Evolutionary conservation across 2,888 invertebrate species (phyloP).

Genomic region (Amblyjoppa proteus): DNA sequence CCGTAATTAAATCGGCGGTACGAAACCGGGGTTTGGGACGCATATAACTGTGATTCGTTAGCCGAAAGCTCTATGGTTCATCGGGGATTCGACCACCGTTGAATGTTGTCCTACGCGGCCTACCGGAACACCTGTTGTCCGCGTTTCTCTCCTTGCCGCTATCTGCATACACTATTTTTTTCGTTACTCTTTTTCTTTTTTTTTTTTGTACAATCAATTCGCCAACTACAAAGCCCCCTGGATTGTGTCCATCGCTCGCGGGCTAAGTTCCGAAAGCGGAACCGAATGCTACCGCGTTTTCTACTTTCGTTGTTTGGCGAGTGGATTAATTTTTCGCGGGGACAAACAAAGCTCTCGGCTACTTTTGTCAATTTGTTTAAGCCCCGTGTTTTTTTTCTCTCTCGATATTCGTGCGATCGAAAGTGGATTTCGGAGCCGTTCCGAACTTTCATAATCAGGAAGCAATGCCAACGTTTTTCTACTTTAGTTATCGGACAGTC

Average conservation of each 20-base stretch:
- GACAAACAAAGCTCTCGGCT: not conserved
- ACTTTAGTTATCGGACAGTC: no score
- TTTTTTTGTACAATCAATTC: conserved; percentile 25
- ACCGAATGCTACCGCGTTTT: conserved; percentile 14
- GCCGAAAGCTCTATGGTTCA: conserved; percentile 44
- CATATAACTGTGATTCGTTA: conserved; percentile 60
- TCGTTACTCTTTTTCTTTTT: conserved; percentile 2
- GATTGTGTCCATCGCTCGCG: conserved; percentile 13
- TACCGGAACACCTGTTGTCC: conserved; percentile 66
- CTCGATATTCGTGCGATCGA: not conserved
- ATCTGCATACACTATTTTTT: not conserved
- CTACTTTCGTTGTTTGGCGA: not conserved
- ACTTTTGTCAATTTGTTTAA: not conserved
- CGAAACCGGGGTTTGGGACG: not conserved
- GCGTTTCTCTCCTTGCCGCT: conserved; percentile 24
- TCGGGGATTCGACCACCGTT: conserved; percentile 24
- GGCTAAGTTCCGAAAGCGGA: conserved; percentile 36
- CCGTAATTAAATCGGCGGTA: conserved; percentile 63
- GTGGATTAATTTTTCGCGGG: not conserved
- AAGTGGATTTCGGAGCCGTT: not conserved
- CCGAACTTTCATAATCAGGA: not conserved
- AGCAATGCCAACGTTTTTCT: no score
- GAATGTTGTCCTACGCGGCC: conserved; percentile 47
- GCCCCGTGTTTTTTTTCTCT: not conserved
- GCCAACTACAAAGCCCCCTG: conserved; percentile 22